Conservation (phyloP, 2,113 vertebrate genomes). For the Spermophilus dauricus region DNA sequence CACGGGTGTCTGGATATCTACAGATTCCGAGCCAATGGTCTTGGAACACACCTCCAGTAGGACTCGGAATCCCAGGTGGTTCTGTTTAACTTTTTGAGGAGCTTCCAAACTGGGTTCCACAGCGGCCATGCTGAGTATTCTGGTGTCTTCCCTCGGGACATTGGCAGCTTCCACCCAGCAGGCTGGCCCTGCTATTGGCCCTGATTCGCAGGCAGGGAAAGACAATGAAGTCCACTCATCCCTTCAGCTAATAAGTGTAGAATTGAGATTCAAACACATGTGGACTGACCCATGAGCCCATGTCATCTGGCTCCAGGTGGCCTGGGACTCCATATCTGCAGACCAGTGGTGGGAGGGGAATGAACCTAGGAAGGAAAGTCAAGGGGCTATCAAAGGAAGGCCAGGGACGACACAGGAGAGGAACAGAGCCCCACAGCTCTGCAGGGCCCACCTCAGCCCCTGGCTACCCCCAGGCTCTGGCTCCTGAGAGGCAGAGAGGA, state of each 20-base stretch:
- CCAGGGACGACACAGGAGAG: neutral
- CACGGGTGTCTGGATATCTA: rapidly evolving
- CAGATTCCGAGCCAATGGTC: neutral
- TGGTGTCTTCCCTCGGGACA: neutral
- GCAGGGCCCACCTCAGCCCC: too few species aligned
- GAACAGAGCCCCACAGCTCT: neutral
- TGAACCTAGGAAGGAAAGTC: neutral
- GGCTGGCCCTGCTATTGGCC: neutral
- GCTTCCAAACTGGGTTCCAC: neutral
- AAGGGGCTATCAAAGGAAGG: neutral
- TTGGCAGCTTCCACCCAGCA: neutral
- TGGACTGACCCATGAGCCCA: rapidly evolving
- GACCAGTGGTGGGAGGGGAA: neutral
- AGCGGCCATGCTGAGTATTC: neutral
- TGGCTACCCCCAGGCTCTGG: neutral
- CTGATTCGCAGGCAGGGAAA: neutral
- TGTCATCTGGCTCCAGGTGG: neutral
- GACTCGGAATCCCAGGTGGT: neutral
- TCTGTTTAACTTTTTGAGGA: neutral
- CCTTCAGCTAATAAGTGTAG: neutral
- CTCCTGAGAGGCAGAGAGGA: neutral
- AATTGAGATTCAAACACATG: neutral
- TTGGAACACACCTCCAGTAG: neutral
- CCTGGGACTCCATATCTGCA: neutral
- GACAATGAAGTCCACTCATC: neutral